Conservation (phyloP, 2,113 vertebrate genomes). For the Xiphias gladius region DNA sequence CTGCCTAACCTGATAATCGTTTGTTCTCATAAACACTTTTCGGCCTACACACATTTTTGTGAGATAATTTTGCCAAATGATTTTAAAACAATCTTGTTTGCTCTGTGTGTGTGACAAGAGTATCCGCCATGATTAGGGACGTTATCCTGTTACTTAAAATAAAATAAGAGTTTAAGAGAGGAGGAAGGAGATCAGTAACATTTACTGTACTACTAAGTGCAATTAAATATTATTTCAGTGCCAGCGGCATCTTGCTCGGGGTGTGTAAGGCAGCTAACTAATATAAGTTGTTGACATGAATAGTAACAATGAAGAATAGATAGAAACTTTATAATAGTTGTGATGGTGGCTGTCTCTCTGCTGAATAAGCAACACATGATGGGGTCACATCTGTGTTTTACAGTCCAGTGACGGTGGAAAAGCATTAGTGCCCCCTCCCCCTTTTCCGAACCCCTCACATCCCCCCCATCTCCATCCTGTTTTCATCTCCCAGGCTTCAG, state of each 20-base stretch:
- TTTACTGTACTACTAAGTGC: constrained; percentile 9
- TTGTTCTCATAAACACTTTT: constrained; percentile 77
- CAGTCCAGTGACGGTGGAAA: constrained; percentile 79
- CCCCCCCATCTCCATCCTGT: constrained; percentile 57
- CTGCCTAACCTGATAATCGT: constrained; percentile 83
- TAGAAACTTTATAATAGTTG: constrained; percentile 15
- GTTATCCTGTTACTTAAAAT: constrained; percentile 42
- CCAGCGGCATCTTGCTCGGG: not conserved
- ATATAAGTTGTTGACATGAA: constrained; percentile 21
- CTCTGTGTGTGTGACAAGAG: constrained; percentile 45
- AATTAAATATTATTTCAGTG: constrained; percentile 23
- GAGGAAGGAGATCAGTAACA: not conserved
- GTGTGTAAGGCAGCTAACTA: not conserved
- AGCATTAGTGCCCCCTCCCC: constrained; percentile 68
- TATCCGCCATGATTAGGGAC: constrained; percentile 25
- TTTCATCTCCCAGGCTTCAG: constrained; percentile 81
- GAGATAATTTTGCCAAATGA: constrained; percentile 72
- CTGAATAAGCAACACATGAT: constrained; percentile 55
- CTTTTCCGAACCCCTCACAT: constrained; percentile 34
- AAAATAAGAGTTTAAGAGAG: constrained; percentile 23
- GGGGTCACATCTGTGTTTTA: constrained; percentile 81
- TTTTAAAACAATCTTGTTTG: constrained; percentile 69
- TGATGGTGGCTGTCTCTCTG: constrained; percentile 36
- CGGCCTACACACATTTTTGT: constrained; percentile 70
- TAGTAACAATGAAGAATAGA: constrained; percentile 34